phyloP scores from a whole-genome alignment of 92 coral and sea anemone genomes.

The Muricea muricata region DNA sequence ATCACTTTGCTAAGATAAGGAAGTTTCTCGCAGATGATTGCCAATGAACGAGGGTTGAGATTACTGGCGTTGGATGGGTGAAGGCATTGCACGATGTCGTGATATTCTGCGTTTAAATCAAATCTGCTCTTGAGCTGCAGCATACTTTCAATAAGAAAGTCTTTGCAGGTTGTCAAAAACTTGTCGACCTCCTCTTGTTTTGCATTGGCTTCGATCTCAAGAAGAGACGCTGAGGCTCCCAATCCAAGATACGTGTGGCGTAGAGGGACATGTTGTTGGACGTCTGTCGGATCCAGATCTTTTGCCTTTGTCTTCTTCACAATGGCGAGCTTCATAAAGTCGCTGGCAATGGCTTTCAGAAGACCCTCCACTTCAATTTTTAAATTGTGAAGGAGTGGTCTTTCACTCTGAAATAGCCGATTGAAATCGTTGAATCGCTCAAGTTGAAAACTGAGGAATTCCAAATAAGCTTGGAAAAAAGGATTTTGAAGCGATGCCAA shows the following conservation, averaged over 20 bases:
- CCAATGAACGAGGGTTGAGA: not conserved
- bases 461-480: constrained; percentile 59
- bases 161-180: no score
- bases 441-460: no score
- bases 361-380: constrained; percentile 8
- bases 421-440: no score
- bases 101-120: no score
- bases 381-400: constrained; percentile 61
- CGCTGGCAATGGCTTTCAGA: constrained; percentile 32
- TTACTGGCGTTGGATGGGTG: not conserved
- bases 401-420: constrained; percentile 65
- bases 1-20: not conserved
- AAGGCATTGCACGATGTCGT: no score
- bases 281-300: constrained; percentile 9
- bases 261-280: not conserved
- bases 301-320: constrained; percentile 1
- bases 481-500: constrained; percentile 59
- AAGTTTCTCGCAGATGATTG: not conserved
- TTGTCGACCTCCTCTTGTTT: no score
- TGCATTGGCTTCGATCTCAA: not conserved
- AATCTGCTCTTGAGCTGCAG: no score
- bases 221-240: not conserved
- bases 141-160: no score
- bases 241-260: not conserved
- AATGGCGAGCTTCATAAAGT: constrained; percentile 12